Base-by-base conservation (phyloP, 2,888 invertebrate species). In the Dynastes tityus region DNA sequence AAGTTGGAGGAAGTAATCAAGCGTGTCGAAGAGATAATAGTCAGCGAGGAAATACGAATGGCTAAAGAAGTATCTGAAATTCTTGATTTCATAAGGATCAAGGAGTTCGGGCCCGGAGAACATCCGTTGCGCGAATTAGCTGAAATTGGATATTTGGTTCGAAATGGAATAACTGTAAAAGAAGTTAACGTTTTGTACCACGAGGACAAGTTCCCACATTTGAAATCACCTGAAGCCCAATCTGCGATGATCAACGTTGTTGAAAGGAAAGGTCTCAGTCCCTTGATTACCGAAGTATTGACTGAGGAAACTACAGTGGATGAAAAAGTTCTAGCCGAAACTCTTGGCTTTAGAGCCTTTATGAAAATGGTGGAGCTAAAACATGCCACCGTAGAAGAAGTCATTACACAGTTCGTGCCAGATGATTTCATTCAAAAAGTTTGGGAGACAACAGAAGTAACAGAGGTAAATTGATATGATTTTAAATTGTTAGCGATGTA, bases 291-390 rank as follows among this genome's bases (percentile, higher is more conserved):
- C 0, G 94, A 96, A 88, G 94, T 96, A 71, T 90, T 96, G 73
- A 94, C 95, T 0, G 95, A 96, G 89, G 95, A 95, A 87, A 94
- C 94, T 0, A 91, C 94, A 0, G 92, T 94, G 74, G 95, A 95
- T 86, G 95, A 96, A 87, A 93, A 93, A 77, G 89, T 93, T 29
- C 91, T 95, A 29, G 95, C 95, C 2, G 94, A 95, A 0, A 95
- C 95, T 74, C 94, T 95, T 73, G 96, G 96, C 11, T 96, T 96
- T 89, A 92, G 94, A 82, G 96, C 96, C 5, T 95, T 96, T 87
- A 93, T 96, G 90, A 93, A 93, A 85, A 95, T 96, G 95, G 93
- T 96, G 8, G 95, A 95, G 86, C 90, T 94, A 78, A 93, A 94
- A 85, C 94, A 95, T 85, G 93, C 93, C 73, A 94, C 95, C 0